phyloP scores from a whole-genome alignment of 2,797 vertebrate species.

The Adelosebastes latens region DNA sequence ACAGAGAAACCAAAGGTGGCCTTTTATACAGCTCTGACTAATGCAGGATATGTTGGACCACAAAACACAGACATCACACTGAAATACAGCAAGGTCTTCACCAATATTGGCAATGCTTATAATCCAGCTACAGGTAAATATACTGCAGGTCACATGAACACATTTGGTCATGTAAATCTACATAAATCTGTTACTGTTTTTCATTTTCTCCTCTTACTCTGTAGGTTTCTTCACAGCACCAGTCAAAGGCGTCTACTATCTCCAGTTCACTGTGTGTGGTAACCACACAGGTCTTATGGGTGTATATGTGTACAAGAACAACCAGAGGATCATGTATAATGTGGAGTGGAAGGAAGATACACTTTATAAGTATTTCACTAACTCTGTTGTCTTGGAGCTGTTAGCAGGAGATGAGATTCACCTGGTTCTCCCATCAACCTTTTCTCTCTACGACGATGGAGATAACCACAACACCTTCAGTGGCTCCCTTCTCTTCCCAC shows the following conservation, averaged over 20 bases:
- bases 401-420: neutral
- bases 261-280: conserved; percentile 10
- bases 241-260: conserved; percentile 8
- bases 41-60: neutral
- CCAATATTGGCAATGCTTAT: conserved; percentile 22
- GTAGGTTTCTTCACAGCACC: conserved; percentile 23
- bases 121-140: conserved; percentile 13
- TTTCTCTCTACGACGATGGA: neutral
- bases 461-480: conserved; percentile 10
- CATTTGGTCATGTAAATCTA: neutral
- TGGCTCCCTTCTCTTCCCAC: neutral
- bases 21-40: conserved; percentile 1
- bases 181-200: neutral
- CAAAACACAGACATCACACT: neutral
- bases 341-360: accelerated
- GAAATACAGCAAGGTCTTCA: conserved; percentile 29
- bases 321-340: neutral
- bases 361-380: neutral
- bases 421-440: neutral
- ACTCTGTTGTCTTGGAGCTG: conserved; percentile 21
- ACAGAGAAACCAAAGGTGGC: conserved; percentile 2
- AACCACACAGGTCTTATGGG: accelerated
- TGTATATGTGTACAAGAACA: conserved; percentile 4
- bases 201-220: neutral
- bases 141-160: neutral